Evolutionary conservation across 2,888 invertebrate species (phyloP).

Genomic region (Adineta ricciae): DNA sequence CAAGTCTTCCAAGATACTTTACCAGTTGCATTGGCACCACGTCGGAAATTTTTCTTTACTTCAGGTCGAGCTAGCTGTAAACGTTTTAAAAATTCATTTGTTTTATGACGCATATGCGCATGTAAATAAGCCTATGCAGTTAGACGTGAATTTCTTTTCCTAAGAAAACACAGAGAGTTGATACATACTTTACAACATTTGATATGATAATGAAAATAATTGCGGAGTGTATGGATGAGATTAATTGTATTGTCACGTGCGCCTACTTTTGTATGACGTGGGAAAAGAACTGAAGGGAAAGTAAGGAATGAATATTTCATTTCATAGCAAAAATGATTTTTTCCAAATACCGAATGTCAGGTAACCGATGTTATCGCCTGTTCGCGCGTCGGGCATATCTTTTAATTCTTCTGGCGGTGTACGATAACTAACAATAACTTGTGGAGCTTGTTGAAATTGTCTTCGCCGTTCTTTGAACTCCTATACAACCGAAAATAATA

Average conservation of each 20-base stretch:
- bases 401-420: slow-evolving; percentile 77
- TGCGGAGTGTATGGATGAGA: slow-evolving; percentile 96
- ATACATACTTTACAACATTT: slow-evolving; percentile 73
- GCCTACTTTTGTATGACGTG: slow-evolving; percentile 82
- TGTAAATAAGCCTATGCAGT: slow-evolving; percentile 81
- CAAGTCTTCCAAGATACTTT: neutral
- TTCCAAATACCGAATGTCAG: slow-evolving; percentile 82
- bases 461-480: slow-evolving; percentile 29
- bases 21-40: neutral
- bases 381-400: slow-evolving; percentile 62
- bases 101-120: slow-evolving; percentile 97
- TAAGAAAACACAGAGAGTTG: no score
- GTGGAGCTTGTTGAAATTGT: slow-evolving; percentile 49
- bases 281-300: slow-evolving; percentile 71
- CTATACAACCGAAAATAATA: neutral
- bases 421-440: slow-evolving; percentile 63
- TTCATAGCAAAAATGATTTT: neutral
- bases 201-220: slow-evolving; percentile 99
- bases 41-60: neutral
- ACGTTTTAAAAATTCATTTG: slow-evolving; percentile 93
- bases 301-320: neutral
- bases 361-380: slow-evolving; percentile 94
- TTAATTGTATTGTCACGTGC: slow-evolving; percentile 91
- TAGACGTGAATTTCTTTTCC: no score
- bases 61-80: slow-evolving; percentile 84